phyloP scores from a whole-genome alignment of 2,888 invertebrate genomes.

The Doris montereyensis region DNA sequence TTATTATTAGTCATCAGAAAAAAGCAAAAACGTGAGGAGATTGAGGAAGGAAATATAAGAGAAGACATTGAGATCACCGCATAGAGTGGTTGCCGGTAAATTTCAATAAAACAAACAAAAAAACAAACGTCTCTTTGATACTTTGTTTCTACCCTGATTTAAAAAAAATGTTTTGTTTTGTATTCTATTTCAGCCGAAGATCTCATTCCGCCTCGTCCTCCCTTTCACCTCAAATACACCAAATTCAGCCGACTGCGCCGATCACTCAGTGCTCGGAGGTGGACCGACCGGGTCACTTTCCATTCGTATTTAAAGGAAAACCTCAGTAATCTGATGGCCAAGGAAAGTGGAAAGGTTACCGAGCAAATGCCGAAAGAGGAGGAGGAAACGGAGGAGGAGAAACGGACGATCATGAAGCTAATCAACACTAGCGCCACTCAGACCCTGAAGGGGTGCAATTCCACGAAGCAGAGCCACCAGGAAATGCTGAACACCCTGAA shows the following conservation, averaged over 20 bases:
- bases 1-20: too few species aligned
- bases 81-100: too few species aligned
- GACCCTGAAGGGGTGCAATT: neutral
- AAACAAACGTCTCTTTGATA: too few species aligned
- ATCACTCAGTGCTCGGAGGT: neutral
- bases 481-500: conserved; percentile 20
- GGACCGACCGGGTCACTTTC: conserved; percentile 14
- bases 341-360: neutral
- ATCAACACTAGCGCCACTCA: neutral
- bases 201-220: conserved; percentile 34
- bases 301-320: conserved; percentile 22
- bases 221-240: conserved; percentile 21
- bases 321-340: conserved; percentile 3
- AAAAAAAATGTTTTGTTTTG: too few species aligned
- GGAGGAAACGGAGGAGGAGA: neutral
- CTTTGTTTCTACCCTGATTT: too few species aligned
- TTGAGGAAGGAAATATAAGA: too few species aligned
- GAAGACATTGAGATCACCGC: too few species aligned
- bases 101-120: too few species aligned
- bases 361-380: conserved; percentile 17
- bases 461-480: too few species aligned
- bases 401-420: neutral
- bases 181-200: conserved; percentile 23
- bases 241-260: neutral
- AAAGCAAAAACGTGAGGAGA: too few species aligned